These are phyloP conservation scores for Doryteuthis pealeii DNA, from an alignment of 1,140 invertebrate species.

Conservation along the genomic window DNA sequence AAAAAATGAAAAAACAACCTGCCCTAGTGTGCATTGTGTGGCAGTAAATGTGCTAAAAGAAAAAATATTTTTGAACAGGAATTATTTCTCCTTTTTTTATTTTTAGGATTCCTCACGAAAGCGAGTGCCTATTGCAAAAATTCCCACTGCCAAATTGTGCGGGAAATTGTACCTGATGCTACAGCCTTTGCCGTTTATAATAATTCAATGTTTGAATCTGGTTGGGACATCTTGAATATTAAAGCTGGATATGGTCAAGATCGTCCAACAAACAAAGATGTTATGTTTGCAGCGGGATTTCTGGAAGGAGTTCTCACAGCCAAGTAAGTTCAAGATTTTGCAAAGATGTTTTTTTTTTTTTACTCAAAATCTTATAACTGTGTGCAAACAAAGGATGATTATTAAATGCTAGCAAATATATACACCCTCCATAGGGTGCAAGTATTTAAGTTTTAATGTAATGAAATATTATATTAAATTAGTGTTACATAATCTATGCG, in stretches of 20 bases:
- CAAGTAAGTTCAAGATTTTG: conserved; percentile 35
- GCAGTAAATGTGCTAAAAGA: too few species aligned
- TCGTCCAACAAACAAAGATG: conserved; percentile 27
- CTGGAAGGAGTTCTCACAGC: conserved; percentile 47
- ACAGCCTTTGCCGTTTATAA: conserved; percentile 43
- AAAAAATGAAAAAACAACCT: too few species aligned
- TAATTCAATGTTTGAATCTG: conserved; percentile 39
- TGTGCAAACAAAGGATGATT: too few species aligned
- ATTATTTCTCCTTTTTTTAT: background rate
- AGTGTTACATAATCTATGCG: too few species aligned
- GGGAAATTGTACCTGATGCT: conserved; percentile 23
- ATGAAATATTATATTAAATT: too few species aligned
- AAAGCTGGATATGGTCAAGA: conserved; percentile 33
- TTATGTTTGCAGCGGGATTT: conserved; percentile 52
- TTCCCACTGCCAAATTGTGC: conserved; percentile 31
- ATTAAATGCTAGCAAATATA: too few species aligned
- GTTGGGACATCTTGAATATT: conserved; percentile 51
- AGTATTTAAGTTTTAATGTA: too few species aligned
- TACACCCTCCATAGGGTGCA: too few species aligned
- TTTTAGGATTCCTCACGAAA: conserved; percentile 23
- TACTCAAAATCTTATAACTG: too few species aligned
- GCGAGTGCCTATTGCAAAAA: conserved; percentile 35
- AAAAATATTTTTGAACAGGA: too few species aligned
- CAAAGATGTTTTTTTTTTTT: background rate
- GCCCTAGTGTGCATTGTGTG: too few species aligned